Percentiles rank a stretch among this genome's conserved stretches.
Conservation (phyloP, 2,113 vertebrate species). For the Syngnathus scovelli region DNA sequence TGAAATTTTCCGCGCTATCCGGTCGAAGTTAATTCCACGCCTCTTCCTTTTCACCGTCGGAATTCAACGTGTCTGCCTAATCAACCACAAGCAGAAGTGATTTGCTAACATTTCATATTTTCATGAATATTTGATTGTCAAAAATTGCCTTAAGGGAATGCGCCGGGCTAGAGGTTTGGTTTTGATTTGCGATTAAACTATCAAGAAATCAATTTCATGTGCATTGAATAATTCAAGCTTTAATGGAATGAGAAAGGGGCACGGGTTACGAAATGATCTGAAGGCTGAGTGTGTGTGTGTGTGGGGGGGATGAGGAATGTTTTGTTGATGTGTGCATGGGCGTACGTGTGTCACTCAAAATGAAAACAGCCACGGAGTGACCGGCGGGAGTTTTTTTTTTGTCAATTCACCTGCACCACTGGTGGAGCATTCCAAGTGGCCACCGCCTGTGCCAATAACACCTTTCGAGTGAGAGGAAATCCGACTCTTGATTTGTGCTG, state of each 20-base stretch:
- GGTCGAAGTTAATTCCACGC: conserved; percentile 49
- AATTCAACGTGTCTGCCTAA: conserved; percentile 62
- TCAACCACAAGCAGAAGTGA: conserved; percentile 64
- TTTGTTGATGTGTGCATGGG: background rate
- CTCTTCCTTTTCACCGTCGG: conserved; percentile 50
- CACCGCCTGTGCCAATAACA: conserved; percentile 13
- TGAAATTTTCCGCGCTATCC: conserved; percentile 48
- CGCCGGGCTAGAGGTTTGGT: conserved; percentile 56
- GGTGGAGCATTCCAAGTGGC: conserved; percentile 34
- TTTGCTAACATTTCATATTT: conserved; percentile 69
- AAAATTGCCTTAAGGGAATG: conserved; percentile 62
- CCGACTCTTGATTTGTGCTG: conserved; percentile 6
- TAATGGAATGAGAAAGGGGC: conserved; percentile 66
- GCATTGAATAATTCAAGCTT: conserved; percentile 73
- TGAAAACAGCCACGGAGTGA: conserved; percentile 27
- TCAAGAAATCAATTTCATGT: conserved; percentile 72
- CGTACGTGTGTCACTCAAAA: conserved; percentile 21
- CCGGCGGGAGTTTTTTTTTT: conserved; percentile 14
- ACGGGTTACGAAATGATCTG: conserved; percentile 54
- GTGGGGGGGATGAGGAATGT: background rate
- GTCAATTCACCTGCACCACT: conserved; percentile 31
- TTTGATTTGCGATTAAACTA: conserved; percentile 73
- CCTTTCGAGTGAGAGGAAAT: conserved; percentile 1
- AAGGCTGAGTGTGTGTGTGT: conserved; percentile 20
- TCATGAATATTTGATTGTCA: conserved; percentile 73